Evolutionary conservation across 1,140 invertebrate genomes (phyloP).

Genomic region (Lasioglossum baleicum): DNA sequence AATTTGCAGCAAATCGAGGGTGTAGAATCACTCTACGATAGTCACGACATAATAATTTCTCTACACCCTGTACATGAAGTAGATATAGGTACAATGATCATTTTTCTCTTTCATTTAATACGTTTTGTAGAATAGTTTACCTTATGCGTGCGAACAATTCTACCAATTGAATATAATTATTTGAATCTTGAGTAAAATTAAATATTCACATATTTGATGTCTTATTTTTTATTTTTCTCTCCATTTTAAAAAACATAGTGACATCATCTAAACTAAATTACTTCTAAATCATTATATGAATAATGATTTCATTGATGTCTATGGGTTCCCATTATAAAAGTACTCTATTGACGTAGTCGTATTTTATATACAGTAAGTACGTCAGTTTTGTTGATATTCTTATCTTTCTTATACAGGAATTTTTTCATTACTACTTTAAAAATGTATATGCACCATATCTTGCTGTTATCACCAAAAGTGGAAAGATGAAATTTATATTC

Average conservation of each 20-base stretch:
- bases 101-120: background rate
- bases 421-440: background rate
- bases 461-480: constrained; percentile 13
- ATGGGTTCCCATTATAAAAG: constrained; percentile 11
- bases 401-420: constrained; percentile 8
- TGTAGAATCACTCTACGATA: no score
- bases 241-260: constrained; percentile 1
- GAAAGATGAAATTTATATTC: constrained; percentile 25
- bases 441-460: background rate
- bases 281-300: background rate
- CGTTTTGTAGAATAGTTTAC: constrained; percentile 9
- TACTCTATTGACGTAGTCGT: background rate
- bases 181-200: background rate
- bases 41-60: no score
- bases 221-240: background rate
- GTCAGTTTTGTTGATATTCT: constrained; percentile 16
- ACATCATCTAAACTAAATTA: constrained; percentile 6
- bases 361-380: background rate
- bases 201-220: background rate
- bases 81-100: background rate
- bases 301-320: background rate
- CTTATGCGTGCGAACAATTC: background rate
- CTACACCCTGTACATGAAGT: no score
- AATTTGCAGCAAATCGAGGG: no score
- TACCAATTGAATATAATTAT: constrained; percentile 11